Evolutionary conservation across 2,113 vertebrate species (phyloP), one percentile per base, ranked within the genome.

Genomic region (Martes martes): DNA sequence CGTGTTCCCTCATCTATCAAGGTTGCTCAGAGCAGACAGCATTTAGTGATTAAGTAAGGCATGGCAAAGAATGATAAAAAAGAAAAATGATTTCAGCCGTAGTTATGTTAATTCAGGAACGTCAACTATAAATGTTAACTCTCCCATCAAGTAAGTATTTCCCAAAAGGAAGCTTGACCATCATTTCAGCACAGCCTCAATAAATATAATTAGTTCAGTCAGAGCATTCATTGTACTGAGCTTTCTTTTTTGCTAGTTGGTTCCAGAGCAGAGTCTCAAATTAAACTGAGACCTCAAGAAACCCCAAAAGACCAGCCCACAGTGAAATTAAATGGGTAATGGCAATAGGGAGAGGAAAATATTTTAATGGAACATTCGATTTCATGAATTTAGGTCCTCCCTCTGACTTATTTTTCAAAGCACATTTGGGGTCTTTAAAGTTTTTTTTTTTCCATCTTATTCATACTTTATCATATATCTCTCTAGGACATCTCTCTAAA

Each of bases 51-150:
- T 97, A 98, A 98, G 95, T 93, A 97, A 96, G 78, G 97, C 96
- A 98, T 97, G 95, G 95, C 74, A 96, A 95, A 97, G 94, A 98
- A 96, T 93, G 98, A 98, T 98, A 98, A 98, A 98, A 98, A 97
- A 97, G 97, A 98, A 97, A 98, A 98, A 98, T 97, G 36, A 96
- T 96, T 98, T 63, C 83, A 94, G 95, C 95, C 95, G 94, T 86
- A 97, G 92, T 84, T 97, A 96, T 97, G 96, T 86, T 99, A 98
- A 98, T 98, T 97, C 96, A 91, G 47, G 95, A 93, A 88, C 84
- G 69, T 92, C 67, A 97, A 95, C 71, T 95, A 59, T 84, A 97
- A 98, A 97, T 95, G 52, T 98, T 97, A 96, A 89, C 97, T 83
- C 80, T 45, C 82, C 71, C 90, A 97, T 97, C 92, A 98, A 97